phyloP scores from a whole-genome alignment of 2,888 invertebrate species.

The Sarcophaga subvicina region DNA sequence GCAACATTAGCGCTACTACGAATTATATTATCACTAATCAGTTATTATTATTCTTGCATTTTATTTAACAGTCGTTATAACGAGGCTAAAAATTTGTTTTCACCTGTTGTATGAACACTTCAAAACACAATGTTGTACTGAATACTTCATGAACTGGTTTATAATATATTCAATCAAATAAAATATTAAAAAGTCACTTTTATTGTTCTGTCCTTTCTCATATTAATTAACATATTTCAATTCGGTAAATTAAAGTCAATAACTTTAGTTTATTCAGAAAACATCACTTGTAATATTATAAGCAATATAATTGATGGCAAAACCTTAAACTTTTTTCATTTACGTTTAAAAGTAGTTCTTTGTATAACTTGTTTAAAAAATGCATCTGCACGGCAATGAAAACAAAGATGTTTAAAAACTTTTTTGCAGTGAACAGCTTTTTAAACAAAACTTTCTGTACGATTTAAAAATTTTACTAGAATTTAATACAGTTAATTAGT shows the following conservation, averaged over 20 bases:
- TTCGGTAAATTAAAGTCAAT: too few relatives aligned
- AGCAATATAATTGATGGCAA: too few relatives aligned
- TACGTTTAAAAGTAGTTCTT: too few relatives aligned
- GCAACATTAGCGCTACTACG: neutral
- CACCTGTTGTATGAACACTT: neutral
- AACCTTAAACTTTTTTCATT: too few relatives aligned
- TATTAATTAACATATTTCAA: neutral
- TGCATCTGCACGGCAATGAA: too few relatives aligned
- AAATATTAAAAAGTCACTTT: neutral
- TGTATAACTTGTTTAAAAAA: too few relatives aligned
- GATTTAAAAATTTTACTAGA: too few relatives aligned
- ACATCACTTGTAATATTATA: neutral
- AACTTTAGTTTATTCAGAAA: neutral
- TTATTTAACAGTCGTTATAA: neutral
- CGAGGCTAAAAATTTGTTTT: neutral
- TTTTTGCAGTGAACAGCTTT: neutral
- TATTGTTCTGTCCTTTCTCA: neutral
- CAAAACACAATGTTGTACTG: neutral
- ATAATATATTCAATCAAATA: neutral
- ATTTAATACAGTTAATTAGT: too few relatives aligned
- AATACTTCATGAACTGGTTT: neutral
- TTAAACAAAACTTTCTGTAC: too few relatives aligned
- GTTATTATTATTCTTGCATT: neutral
- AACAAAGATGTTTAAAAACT: too few relatives aligned
- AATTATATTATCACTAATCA: conserved; percentile 19